A percentile compares a stretch with the other conserved stretches of the same genome.
These are phyloP conservation scores for Teleiodes luculella DNA, from an alignment of 2,888 invertebrate genomes.

Conservation along the genomic window DNA sequence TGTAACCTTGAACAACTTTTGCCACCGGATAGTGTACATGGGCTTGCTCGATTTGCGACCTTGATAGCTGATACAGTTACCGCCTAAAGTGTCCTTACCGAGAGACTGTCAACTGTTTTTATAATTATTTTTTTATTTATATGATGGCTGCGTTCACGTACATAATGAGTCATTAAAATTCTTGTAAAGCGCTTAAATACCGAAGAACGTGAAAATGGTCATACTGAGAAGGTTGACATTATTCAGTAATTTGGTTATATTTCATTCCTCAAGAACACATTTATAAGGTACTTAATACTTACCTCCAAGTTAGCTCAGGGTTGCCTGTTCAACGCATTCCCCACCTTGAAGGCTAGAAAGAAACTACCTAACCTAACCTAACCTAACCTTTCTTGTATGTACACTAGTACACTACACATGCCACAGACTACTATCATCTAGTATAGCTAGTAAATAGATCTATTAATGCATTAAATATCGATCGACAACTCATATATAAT, in stretches of 20 bases:
- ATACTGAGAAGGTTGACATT: not conserved
- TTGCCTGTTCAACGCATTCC: too few species aligned
- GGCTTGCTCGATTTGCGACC: not conserved
- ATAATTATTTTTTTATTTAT: not conserved
- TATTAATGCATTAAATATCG: not conserved
- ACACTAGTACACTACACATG: too few species aligned
- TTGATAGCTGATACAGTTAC: not conserved
- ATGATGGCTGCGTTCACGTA: not conserved
- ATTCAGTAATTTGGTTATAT: not conserved
- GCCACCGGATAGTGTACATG: not conserved
- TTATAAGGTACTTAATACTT: too few species aligned
- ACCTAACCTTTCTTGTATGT: too few species aligned
- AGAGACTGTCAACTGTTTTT: slow-evolving; percentile 2
- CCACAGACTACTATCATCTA: too few species aligned
- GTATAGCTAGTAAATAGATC: too few species aligned
- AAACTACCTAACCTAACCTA: too few species aligned
- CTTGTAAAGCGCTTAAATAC: not conserved
- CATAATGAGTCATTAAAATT: not conserved
- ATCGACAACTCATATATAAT: too few species aligned
- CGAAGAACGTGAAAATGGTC: not conserved
- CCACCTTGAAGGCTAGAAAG: too few species aligned
- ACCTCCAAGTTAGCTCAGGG: too few species aligned
- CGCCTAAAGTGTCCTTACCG: not conserved
- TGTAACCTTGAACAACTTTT: slow-evolving; percentile 2
- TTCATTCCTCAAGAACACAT: not conserved